A percentile compares a stretch with the other conserved stretches of the same genome.
Evolutionary conservation across 2,888 invertebrate species (phyloP).

Genomic region (Balanococcus diminutus): DNA sequence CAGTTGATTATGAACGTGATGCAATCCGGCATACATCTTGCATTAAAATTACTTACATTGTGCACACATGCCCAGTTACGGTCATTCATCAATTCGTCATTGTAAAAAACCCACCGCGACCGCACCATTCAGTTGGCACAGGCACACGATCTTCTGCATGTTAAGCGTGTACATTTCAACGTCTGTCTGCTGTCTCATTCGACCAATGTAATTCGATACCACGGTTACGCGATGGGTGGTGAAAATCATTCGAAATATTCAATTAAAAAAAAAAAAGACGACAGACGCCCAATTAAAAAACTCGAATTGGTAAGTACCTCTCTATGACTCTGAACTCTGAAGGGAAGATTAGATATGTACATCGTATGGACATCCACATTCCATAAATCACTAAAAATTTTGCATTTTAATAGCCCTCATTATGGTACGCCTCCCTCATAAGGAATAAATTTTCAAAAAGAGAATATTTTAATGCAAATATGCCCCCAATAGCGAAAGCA

Average conservation of each 20-base stretch:
- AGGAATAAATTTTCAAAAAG: conserved; percentile 7
- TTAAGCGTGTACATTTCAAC: not conserved
- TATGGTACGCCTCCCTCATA: not conserved
- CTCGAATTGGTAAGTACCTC: too few relatives aligned
- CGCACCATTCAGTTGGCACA: too few relatives aligned
- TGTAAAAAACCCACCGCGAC: conserved; percentile 3
- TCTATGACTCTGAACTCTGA: not conserved
- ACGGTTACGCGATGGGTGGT: conserved; percentile 10
- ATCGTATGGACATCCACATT: not conserved
- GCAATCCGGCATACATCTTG: conserved; percentile 4
- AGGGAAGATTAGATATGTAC: not conserved
- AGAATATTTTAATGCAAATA: not conserved
- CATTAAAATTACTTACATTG: conserved; percentile 43
- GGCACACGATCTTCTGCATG: conserved; percentile 14
- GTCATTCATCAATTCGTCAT: conserved; percentile 39
- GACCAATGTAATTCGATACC: not conserved
- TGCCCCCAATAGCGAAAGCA: not conserved
- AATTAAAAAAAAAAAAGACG: not conserved
- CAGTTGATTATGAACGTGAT: conserved; percentile 35
- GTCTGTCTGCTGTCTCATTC: not conserved
- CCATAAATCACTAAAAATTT: not conserved
- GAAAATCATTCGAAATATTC: conserved; percentile 14
- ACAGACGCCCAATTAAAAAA: not conserved
- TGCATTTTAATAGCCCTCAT: not conserved
- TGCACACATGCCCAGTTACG: conserved; percentile 12